These are phyloP conservation scores for Euura saliciscinereae DNA, from an alignment of 1,140 invertebrate species.

Conservation along the genomic window DNA sequence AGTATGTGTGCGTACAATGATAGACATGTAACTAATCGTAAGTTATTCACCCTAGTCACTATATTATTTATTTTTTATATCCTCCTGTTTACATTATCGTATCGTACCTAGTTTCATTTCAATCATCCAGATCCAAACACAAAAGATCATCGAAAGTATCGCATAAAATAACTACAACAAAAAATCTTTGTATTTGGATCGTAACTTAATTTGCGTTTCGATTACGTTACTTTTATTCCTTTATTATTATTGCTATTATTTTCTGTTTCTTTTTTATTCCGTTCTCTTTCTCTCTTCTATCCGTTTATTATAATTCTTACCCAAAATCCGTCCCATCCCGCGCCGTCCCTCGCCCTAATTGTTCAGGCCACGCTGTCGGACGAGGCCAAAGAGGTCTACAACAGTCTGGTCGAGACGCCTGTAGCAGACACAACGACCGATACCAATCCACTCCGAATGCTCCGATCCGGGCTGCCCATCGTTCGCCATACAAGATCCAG, in stretches of 20 bases:
- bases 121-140: too few relatives aligned
- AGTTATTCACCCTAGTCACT: background rate
- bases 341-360: slow-evolving; percentile 36
- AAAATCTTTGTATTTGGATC: slow-evolving; percentile 20
- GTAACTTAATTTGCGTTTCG: slow-evolving; percentile 29
- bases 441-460: slow-evolving; percentile 75
- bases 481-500: slow-evolving; percentile 63
- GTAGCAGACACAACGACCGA: slow-evolving; percentile 49
- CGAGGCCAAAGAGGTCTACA: slow-evolving; percentile 89
- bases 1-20: background rate
- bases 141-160: too few relatives aligned
- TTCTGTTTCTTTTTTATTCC: slow-evolving; percentile 49
- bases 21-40: background rate
- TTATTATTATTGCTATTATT: slow-evolving; percentile 39
- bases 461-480: slow-evolving; percentile 68
- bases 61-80: background rate
- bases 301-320: slow-evolving; percentile 32
- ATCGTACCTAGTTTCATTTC: too few relatives aligned
- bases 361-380: slow-evolving; percentile 77
- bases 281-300: slow-evolving; percentile 47
- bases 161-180: too few relatives aligned
- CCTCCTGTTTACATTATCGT: background rate
- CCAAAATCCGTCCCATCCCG: slow-evolving; percentile 18
- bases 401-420: slow-evolving; percentile 83
- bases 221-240: slow-evolving; percentile 16